Evolutionary conservation across 2,113 vertebrate genomes (phyloP).

Genomic region (Meleagris gallopavo): DNA sequence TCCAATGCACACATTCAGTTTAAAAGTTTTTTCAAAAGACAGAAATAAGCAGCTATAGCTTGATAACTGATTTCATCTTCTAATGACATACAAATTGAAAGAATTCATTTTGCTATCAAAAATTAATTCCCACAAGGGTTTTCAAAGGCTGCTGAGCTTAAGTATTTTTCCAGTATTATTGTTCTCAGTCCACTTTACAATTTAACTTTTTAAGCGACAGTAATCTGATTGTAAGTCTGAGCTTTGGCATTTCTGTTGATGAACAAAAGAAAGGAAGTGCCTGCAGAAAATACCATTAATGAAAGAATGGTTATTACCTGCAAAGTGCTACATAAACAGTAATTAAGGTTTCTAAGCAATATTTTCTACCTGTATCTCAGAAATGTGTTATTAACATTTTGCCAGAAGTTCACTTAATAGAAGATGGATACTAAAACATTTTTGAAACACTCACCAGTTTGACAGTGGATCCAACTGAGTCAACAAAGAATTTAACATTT

Average conservation of each 20-base stretch:
- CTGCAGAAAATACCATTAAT: neutral
- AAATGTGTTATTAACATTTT: neutral
- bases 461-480: conserved; percentile 91
- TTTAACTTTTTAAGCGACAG: neutral
- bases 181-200: neutral
- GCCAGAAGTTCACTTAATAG: neutral
- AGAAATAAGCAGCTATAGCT: neutral
- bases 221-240: neutral
- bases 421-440: neutral
- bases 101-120: neutral
- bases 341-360: neutral
- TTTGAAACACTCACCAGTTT: conserved; percentile 83
- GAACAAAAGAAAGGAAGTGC: neutral
- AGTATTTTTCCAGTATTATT: neutral
- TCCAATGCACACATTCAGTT: neutral
- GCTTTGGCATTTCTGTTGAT: neutral
- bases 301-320: neutral
- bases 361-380: neutral
- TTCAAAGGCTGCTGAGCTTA: neutral
- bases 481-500: conserved; percentile 91
- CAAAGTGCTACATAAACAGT: neutral
- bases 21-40: neutral
- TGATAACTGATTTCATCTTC: neutral
- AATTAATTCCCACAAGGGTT: neutral
- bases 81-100: neutral